Evolutionary conservation across 2,113 vertebrate genomes (phyloP).

Genomic region (Myotis davidii): DNA sequence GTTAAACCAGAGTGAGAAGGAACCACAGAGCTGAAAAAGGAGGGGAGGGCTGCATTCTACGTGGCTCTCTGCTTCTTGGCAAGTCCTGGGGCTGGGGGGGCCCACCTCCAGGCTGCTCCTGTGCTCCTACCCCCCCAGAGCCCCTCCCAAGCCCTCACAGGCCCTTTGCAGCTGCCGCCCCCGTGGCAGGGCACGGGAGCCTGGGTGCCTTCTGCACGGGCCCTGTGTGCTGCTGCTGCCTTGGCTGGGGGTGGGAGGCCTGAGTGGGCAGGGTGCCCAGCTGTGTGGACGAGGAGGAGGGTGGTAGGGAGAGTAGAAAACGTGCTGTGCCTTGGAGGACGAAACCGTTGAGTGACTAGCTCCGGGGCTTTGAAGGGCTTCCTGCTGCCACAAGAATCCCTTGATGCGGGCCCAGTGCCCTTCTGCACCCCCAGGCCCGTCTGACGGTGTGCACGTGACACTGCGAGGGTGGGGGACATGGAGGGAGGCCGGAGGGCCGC

Average conservation of each 20-base stretch:
- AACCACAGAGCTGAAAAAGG: background rate
- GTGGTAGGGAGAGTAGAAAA: background rate
- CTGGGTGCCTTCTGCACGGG: too few relatives aligned
- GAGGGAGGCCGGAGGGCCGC: background rate
- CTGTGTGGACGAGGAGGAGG: background rate
- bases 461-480: too few relatives aligned
- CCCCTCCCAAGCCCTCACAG: background rate
- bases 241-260: background rate
- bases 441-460: background rate
- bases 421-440: background rate
- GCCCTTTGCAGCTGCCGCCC: background rate
- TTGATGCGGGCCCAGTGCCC: background rate
- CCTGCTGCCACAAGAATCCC: background rate
- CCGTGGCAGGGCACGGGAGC: background rate
- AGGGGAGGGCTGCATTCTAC: background rate
- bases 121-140: accelerated
- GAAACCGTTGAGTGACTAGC: background rate
- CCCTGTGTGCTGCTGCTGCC: background rate
- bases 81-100: background rate
- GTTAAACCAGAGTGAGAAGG: background rate
- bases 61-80: background rate
- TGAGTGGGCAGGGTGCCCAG: background rate
- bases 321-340: background rate
- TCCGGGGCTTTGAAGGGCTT: background rate
- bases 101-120: too few relatives aligned